phyloP scores from a whole-genome alignment of 2,113 vertebrate genomes.

The Stomatorhinus ivindoensis region DNA sequence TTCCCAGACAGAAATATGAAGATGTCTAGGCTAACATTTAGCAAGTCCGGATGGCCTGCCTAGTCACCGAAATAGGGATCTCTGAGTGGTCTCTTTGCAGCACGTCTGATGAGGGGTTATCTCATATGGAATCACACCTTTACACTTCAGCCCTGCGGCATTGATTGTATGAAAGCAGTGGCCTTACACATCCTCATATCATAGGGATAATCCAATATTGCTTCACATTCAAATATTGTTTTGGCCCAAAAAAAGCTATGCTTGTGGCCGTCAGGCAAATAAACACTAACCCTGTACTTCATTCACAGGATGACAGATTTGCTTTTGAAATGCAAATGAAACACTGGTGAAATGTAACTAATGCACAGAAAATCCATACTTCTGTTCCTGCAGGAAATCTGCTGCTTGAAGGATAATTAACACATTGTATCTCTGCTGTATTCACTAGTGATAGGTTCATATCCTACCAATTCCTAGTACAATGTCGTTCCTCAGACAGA shows the following conservation, averaged over 20 bases:
- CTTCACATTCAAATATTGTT: background rate
- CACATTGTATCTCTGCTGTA: constrained; percentile 35
- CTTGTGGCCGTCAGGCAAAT: background rate
- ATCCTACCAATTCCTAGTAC: constrained; percentile 21
- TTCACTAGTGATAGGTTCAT: constrained; percentile 21
- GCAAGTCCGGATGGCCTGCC: constrained; percentile 43
- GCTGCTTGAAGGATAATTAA: constrained; percentile 13
- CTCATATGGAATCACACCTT: background rate
- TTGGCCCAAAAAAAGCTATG: background rate
- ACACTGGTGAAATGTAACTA: background rate
- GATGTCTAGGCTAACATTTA: constrained; percentile 48
- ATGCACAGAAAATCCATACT: background rate
- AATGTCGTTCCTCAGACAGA: constrained; percentile 20
- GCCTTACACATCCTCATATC: background rate
- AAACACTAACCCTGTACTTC: constrained; percentile 17
- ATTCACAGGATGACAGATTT: constrained; percentile 15
- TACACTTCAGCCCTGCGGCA: background rate
- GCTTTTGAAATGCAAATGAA: constrained; percentile 30
- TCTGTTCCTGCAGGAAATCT: constrained; percentile 12
- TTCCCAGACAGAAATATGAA: constrained; percentile 47
- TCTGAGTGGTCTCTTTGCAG: constrained; percentile 40
- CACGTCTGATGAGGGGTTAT: constrained; percentile 20
- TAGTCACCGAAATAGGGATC: constrained; percentile 49
- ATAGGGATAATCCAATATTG: constrained; percentile 10
- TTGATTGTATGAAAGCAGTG: background rate